phyloP scores from a whole-genome alignment of 2,888 invertebrate species.

The Andrena trimmerana region DNA sequence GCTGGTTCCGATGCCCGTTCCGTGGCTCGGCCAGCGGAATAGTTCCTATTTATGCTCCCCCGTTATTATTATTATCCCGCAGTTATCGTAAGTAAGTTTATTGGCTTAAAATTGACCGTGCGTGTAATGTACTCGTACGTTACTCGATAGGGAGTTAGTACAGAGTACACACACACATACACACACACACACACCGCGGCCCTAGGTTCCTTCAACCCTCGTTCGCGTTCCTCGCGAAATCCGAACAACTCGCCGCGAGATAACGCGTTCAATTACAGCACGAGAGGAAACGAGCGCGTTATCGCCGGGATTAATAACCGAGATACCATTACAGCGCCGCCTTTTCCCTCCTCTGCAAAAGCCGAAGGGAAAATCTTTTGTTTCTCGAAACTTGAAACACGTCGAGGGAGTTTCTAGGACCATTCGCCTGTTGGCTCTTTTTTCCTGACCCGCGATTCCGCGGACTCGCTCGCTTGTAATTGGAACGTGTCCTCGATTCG shows the following conservation, averaged over 20 bases:
- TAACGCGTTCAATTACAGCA: constrained; percentile 11
- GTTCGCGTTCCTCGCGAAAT: background rate
- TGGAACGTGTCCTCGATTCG: background rate
- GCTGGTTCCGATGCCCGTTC: constrained; percentile 22
- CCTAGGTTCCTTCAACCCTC: constrained; percentile 23
- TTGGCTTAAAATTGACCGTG: constrained; percentile 57
- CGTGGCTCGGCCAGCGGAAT: constrained; percentile 11
- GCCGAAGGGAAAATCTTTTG: background rate
- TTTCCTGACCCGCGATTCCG: background rate
- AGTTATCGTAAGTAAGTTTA: constrained; percentile 55
- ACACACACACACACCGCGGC: too few species aligned
- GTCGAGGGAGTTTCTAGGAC: background rate
- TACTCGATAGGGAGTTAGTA: constrained; percentile 28
- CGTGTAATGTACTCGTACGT: constrained; percentile 49
- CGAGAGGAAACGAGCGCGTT: background rate
- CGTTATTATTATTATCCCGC: constrained; percentile 50
- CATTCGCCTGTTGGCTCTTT: background rate
- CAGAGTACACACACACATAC: too few species aligned
- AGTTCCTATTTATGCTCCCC: constrained; percentile 44
- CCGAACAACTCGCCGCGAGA: constrained; percentile 20
- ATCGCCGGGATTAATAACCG: constrained; percentile 24
- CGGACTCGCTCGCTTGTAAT: background rate
- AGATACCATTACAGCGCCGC: background rate
- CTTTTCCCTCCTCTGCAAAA: background rate
- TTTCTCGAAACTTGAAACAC: background rate